Evolutionary conservation across 2,888 invertebrate genomes (phyloP).

Genomic region (Sinohyriopsis cumingii): DNA sequence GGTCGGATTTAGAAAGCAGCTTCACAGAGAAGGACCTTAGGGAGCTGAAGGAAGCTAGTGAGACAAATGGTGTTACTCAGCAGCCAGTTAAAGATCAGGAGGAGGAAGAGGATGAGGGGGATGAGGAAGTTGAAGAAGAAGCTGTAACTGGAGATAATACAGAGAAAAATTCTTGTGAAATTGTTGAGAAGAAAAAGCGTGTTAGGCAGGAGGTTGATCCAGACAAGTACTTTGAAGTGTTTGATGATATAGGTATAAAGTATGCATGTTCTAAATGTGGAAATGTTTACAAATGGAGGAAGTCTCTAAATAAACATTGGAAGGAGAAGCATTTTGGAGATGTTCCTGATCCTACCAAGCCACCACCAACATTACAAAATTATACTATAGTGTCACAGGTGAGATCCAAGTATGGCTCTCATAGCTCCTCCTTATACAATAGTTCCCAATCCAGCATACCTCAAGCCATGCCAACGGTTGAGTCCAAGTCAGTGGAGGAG

Average conservation of each 20-base stretch:
- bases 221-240: constrained; percentile 67
- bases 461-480: constrained; percentile 22
- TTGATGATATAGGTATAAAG: constrained; percentile 67
- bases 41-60: constrained; percentile 20
- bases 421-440: not conserved
- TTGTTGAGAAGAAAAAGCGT: constrained; percentile 51
- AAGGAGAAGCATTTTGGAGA: constrained; percentile 71
- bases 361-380: constrained; percentile 49
- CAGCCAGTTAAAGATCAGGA: constrained; percentile 30
- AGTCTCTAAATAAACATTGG: constrained; percentile 72
- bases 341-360: constrained; percentile 55
- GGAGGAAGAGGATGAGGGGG: constrained; percentile 42
- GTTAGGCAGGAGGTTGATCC: constrained; percentile 66
- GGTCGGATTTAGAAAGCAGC: constrained; percentile 44
- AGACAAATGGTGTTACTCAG: not conserved
- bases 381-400: constrained; percentile 32
- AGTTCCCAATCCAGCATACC: constrained; percentile 15
- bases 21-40: constrained; percentile 35
- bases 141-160: not conserved
- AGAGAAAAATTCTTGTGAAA: constrained; percentile 10
- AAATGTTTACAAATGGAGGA: constrained; percentile 71
- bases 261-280: constrained; percentile 72
- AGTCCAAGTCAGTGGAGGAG: constrained; percentile 13
- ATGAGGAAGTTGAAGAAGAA: constrained; percentile 37
- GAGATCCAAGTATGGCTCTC: constrained; percentile 35